Evolutionary conservation across 2,888 invertebrate genomes (phyloP), one percentile per base, ranked within the genome.

Genomic region (Lypha dubia): DNA sequence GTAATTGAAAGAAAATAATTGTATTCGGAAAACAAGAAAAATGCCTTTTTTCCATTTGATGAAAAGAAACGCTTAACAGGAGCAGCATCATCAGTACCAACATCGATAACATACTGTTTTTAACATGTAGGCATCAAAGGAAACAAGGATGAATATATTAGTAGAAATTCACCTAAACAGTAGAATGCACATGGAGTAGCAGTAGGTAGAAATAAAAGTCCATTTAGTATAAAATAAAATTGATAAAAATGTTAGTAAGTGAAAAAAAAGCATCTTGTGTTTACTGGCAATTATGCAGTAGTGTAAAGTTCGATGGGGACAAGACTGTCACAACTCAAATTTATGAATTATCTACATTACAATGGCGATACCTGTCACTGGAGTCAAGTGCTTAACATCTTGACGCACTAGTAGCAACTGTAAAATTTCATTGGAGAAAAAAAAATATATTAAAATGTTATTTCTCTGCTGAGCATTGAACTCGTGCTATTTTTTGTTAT

Each of bases 1-100:
- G 85, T 86, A 86, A 85, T 85, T 87, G 86, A 84, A 85, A 80
- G 84, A 85, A 86, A 80, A 86, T 79, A 74, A 73, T 77, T 84
- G 79, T 79, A 58, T 63, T 73, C 71, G 76, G 73, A 79, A 82
- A 67, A 63, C 56, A 63, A 75, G 81, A 76, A 82, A 82, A 76
- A 75, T 70, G 38, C 62, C 60, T 67, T 62, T 75, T 68, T 63
- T 49, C 38, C 44, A 73, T 65, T 53, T 79, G 58, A 67, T 83
- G 67, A 60, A 73, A 32, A 17, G 71, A 38, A 60, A 35, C 15
- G 32, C 44, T 4, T 32, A 67, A 15, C 44, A 46, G 46, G 28
- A 32, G 49, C n/a, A 17, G 28, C 6, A 60, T 4, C 46, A 32
- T 32, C n/a, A 17, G 28, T 2, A 46, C 1, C 13, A 44, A 9